Evolutionary conservation across 2,888 invertebrate genomes (phyloP).

Genomic region (Stictocephala bisonia): DNA sequence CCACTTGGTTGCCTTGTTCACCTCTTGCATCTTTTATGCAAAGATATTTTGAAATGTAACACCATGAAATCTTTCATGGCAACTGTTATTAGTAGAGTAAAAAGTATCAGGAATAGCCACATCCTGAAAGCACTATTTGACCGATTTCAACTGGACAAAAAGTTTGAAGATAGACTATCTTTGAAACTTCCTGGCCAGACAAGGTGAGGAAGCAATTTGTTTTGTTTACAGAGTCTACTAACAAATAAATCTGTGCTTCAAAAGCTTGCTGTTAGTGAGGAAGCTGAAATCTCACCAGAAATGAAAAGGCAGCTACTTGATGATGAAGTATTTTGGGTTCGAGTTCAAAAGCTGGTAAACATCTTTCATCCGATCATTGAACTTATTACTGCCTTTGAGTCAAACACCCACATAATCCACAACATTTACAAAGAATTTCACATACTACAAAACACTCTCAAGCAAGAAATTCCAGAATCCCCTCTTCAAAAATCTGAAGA

Average conservation of each 20-base stretch:
- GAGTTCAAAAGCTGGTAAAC: slow-evolving; percentile 41
- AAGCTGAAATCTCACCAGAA: slow-evolving; percentile 27
- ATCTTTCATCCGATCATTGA: slow-evolving; percentile 40
- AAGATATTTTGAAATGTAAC: slow-evolving; percentile 41
- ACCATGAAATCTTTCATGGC: slow-evolving; percentile 33
- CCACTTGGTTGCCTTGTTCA: slow-evolving; percentile 46
- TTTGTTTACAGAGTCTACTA: slow-evolving; percentile 39
- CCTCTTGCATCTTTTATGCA: slow-evolving; percentile 37
- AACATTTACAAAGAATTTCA: slow-evolving; percentile 15
- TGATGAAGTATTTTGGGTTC: slow-evolving; percentile 48
- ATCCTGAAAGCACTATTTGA: background rate
- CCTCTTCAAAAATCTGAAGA: slow-evolving; percentile 37
- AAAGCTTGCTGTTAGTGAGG: slow-evolving; percentile 40
- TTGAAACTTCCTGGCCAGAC: slow-evolving; percentile 45
- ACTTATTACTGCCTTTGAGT: slow-evolving; percentile 44
- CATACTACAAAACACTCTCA: background rate
- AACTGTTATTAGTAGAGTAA: slow-evolving; percentile 34
- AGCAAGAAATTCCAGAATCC: background rate
- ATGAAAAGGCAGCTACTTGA: slow-evolving; percentile 36
- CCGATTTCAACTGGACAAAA: background rate
- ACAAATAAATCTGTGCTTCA: slow-evolving; percentile 38
- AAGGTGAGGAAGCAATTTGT: slow-evolving; percentile 42
- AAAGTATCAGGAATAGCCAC: slow-evolving; percentile 31
- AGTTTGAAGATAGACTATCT: background rate
- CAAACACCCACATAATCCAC: slow-evolving; percentile 38